Evolutionary conservation across 2,888 invertebrate genomes (phyloP), one percentile per base, ranked within the genome.

Genomic region (Linyphia triangularis): DNA sequence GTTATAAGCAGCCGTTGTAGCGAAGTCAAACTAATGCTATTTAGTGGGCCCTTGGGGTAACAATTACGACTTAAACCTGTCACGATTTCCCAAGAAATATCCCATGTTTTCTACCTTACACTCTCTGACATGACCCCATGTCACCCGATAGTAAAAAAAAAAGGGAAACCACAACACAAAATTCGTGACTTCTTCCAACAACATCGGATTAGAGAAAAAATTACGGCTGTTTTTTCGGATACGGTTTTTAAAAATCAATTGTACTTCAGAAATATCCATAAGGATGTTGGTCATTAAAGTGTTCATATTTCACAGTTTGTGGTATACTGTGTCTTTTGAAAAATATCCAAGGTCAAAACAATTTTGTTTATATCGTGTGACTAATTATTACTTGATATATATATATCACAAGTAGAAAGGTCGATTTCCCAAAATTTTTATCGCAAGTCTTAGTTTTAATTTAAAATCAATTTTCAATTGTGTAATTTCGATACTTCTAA

Each of bases 201-300:
- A 37, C 37, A 26, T 33, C 22, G 33, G 24, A 61, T 77, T 77
- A 77, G 73, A 40, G 77, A 61, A n/a, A 51, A 7, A n/a, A 61
- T 77, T 77, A 51, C 40, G 30, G 73, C 33, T 73, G 57, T 57
- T 73, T 57, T 73, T 59, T 73, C 30, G 26, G 77, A 77, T 77
- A 24, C 77, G 37, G 63, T 77, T 77, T 22, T 40, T 59, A 61
- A 59, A 77, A 63, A 51, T 40, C 24, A 40, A 43, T 19, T 61
- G 61, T n/a, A n/a, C 26, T 43, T 19, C 51, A 51, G 51, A 72
- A 72, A 51, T 24, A 24, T 61, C 59, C 24, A 37, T 24, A 37
- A 63, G 37, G 37, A 61, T 40, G 26, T 43, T 16, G 13, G n/a
- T 70, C 43, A 43, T 70, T 70, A 43, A 70, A 26, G 43, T 26